phyloP scores from a whole-genome alignment of 92 coral and sea anemone genomes.

The Paragorgia papillata region DNA sequence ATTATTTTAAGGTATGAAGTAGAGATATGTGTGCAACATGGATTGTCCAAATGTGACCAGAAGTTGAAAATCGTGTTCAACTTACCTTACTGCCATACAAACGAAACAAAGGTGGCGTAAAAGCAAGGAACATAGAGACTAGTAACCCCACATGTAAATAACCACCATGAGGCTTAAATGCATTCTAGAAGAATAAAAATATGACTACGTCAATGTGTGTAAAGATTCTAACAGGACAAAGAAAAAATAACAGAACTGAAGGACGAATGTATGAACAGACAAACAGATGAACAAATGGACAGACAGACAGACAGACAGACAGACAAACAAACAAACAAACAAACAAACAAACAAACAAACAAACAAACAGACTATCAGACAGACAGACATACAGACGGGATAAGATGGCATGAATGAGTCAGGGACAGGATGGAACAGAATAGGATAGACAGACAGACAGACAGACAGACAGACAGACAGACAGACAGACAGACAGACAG shows the following conservation, averaged over 20 bases:
- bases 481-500: neutral
- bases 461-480: neutral
- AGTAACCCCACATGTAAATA: slow-evolving; percentile 76
- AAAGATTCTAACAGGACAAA: slow-evolving; percentile 28
- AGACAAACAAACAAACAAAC: neutral
- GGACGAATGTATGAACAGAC: neutral
- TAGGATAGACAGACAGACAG: neutral
- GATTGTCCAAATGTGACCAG: no score
- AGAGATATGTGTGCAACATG: no score
- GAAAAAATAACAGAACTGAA: no score
- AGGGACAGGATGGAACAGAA: no score
- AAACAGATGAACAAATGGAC: no score
- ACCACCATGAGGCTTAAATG: slow-evolving; percentile 83
- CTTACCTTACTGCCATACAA: slow-evolving; percentile 64
- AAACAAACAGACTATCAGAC: neutral
- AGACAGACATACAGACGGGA: neutral
- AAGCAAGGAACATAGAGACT: slow-evolving; percentile 71
- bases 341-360: slow-evolving; percentile 1
- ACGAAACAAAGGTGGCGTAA: slow-evolving; percentile 80
- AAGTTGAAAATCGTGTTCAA: no score
- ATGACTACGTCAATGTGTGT: neutral
- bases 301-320: no score
- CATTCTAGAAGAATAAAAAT: slow-evolving; percentile 69
- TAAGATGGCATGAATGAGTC: no score
- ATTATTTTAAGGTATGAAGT: no score